Conservation (phyloP, 2,888 invertebrate species). For the Papilio gigon region DNA sequence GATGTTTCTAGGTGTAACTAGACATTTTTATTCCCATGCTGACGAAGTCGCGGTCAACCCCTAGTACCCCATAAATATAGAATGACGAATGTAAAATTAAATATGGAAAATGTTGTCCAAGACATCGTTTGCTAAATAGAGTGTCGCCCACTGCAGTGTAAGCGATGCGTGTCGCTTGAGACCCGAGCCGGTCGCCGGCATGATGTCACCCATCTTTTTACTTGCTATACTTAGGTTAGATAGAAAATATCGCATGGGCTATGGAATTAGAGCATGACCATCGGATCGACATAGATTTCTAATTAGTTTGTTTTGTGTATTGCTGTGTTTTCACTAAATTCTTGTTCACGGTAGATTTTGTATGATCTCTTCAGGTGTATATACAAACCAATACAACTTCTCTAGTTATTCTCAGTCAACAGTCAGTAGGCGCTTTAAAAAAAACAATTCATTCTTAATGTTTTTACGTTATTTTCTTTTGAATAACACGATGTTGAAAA, state of each 20-base stretch:
- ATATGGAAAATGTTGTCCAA: background rate
- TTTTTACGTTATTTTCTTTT: background rate
- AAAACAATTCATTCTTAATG: background rate
- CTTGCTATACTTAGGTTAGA: conserved; percentile 22
- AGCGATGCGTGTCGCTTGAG: conserved; percentile 63
- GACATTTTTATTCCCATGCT: too few species aligned
- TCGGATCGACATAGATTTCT: conserved; percentile 24
- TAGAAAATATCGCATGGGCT: conserved; percentile 45
- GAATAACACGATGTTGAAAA: background rate
- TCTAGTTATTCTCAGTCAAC: background rate
- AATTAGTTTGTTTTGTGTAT: conserved; percentile 13
- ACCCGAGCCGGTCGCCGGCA: conserved; percentile 54
- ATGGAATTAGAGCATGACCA: conserved; percentile 35
- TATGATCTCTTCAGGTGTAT: background rate
- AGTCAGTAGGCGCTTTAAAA: too few species aligned
- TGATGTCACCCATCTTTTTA: conserved; percentile 39
- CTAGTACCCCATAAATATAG: too few species aligned
- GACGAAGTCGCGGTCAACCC: too few species aligned
- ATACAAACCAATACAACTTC: background rate
- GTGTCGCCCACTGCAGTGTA: conserved; percentile 59
- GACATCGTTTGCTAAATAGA: conserved; percentile 38
- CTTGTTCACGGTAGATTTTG: background rate
- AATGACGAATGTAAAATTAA: background rate
- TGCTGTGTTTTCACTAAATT: background rate
- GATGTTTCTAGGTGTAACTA: too few species aligned